These are phyloP conservation scores for Actinopyga echinites DNA, from an alignment of 53 echinoderm and acorn worm genomes.

Conservation along the genomic window DNA sequence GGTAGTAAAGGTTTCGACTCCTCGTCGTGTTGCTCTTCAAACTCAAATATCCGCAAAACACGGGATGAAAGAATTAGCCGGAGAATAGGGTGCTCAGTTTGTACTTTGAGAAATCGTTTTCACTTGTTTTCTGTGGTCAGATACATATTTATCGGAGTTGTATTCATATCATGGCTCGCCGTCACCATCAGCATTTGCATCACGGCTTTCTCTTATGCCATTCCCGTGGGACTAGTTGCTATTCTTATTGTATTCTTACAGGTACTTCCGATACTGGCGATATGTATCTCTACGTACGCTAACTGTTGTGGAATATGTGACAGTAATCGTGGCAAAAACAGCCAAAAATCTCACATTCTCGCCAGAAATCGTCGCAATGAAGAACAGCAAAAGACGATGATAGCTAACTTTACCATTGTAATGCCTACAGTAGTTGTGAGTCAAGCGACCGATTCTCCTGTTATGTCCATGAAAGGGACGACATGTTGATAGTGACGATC, in stretches of 20 bases:
- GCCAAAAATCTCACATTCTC: not conserved
- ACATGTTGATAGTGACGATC: not conserved
- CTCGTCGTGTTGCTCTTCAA: too few relatives aligned
- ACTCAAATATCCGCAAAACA: too few relatives aligned
- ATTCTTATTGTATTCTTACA: constrained; percentile 17
- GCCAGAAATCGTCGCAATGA: not conserved
- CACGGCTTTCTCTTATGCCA: constrained; percentile 9
- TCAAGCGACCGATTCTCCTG: constrained; percentile 20
- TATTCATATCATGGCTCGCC: not conserved
- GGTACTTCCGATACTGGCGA: constrained; percentile 3
- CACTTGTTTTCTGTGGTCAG: constrained; percentile 19
- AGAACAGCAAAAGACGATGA: not conserved
- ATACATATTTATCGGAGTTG: constrained; percentile 28
- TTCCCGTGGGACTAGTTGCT: constrained; percentile 3
- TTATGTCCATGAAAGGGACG: constrained; percentile 2
- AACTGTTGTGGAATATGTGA: constrained; percentile 37
- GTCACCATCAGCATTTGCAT: constrained; percentile 21
- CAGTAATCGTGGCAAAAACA: not conserved
- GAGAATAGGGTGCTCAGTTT: not conserved
- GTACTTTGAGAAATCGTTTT: constrained; percentile 16
- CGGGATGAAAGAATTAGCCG: too few relatives aligned
- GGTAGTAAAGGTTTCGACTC: too few relatives aligned
- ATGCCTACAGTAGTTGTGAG: constrained; percentile 37
- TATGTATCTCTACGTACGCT: constrained; percentile 16
- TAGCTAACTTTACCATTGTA: constrained; percentile 5